These are phyloP conservation scores for Parotocinclus haroldoi DNA, from an alignment of 2,797 vertebrate species.

Conservation along the genomic window DNA sequence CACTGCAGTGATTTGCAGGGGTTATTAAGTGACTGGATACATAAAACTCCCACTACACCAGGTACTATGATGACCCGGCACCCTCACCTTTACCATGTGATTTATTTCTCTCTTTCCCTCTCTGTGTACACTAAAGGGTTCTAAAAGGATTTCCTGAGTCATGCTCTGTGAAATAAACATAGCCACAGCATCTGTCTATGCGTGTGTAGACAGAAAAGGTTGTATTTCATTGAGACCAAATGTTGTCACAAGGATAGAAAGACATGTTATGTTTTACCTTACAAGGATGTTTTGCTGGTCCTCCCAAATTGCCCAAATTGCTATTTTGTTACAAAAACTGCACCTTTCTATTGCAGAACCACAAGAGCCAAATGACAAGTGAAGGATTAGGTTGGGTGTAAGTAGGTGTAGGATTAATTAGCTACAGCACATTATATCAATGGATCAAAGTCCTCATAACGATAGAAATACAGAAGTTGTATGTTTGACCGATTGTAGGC, in stretches of 20 bases:
- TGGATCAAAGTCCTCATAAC: no score
- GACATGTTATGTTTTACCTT: neutral
- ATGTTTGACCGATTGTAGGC: no score
- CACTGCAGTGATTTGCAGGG: slow-evolving; percentile 22
- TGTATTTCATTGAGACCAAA: neutral
- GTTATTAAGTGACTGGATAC: slow-evolving; percentile 22
- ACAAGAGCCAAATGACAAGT: no score
- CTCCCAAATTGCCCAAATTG: no score
- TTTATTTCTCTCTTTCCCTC: slow-evolving; percentile 16
- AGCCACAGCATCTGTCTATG: slow-evolving; percentile 24
- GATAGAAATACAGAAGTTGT: no score
- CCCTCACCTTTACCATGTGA: slow-evolving; percentile 36
- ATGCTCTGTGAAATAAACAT: slow-evolving; percentile 26
- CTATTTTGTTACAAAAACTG: no score
- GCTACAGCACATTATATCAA: no score
- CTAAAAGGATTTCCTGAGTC: slow-evolving; percentile 10
- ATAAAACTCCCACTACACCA: slow-evolving; percentile 21
- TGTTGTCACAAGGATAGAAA: no score
- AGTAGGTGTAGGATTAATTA: no score
- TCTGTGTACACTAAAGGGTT: neutral
- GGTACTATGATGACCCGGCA: slow-evolving; percentile 29
- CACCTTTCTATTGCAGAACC: no score
- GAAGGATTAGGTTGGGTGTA: no score
- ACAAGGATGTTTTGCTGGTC: neutral
- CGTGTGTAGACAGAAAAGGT: slow-evolving; percentile 11